Evolutionary conservation across 2,797 vertebrate genomes (phyloP).

Genomic region (Chelon auratus): DNA sequence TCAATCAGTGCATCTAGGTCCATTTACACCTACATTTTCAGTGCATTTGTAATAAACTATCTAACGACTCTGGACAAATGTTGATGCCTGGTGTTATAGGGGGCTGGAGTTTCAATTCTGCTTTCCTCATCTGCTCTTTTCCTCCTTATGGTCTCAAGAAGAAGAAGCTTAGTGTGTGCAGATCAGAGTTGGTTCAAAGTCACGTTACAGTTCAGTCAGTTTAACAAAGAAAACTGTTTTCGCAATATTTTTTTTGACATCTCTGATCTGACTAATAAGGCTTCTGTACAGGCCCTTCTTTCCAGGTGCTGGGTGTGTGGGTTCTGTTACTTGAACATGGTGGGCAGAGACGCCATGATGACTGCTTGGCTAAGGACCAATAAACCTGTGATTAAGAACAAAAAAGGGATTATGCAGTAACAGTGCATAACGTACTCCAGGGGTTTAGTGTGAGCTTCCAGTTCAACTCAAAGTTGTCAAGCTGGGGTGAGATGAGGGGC

Average conservation of each 20-base stretch:
- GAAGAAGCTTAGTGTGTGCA: constrained; percentile 5
- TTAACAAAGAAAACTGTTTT: not conserved
- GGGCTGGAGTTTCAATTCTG: constrained; percentile 21
- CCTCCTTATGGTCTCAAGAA: constrained; percentile 12
- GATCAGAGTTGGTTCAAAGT: constrained; percentile 26
- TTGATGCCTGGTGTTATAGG: constrained; percentile 30
- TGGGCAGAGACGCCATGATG: not conserved
- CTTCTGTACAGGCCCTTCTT: not conserved
- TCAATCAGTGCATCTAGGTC: not conserved
- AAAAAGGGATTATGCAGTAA: not conserved
- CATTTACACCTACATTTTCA: not conserved
- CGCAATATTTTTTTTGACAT: not conserved
- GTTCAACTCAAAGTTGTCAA: not conserved
- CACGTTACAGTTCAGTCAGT: constrained; percentile 8
- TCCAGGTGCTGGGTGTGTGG: constrained; percentile 36
- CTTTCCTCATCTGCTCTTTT: constrained; percentile 26
- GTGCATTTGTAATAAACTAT: not conserved
- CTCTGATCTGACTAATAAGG: constrained; percentile 13
- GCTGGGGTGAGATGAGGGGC: not conserved
- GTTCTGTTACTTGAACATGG: constrained; percentile 6
- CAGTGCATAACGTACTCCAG: not conserved
- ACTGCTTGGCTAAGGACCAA: not conserved
- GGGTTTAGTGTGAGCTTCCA: no score
- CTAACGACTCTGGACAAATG: constrained; percentile 27
- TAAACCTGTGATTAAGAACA: not conserved